Base-by-base conservation (phyloP, 1,140 invertebrate genomes). In the Sarcophaga peregrina region DNA sequence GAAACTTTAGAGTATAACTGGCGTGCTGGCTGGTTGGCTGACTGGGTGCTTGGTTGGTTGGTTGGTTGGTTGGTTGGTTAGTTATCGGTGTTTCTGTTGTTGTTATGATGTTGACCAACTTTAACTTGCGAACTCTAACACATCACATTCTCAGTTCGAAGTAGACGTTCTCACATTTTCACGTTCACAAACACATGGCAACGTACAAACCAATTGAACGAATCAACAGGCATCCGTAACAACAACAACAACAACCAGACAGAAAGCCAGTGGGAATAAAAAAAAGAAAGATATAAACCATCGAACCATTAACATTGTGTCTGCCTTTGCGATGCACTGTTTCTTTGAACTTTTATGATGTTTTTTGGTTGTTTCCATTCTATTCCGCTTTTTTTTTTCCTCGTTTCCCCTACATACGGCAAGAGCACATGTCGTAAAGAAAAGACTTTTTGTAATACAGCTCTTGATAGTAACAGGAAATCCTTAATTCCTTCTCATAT, bases 111-210 rank as follows among this genome's bases (percentile, higher is more conserved):
- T 78, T 78, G 75, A 78, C 75, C 75, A 78, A 78, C 75, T 78
- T 78, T 50, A 78, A 78, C 47, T 78, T 78, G 75, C 75, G 75
- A 78, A 78, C 75, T 78, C 75, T 68, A 68, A 25, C 62, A 68
- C 62, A 68, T 68, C 62, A 68, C 54, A n/a, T n/a, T 58, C 54
- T n/a, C 54, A 58, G 4, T 37, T 37, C 25, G 4, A 2, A 37
- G 25, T 37, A 37, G 25, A 37, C n/a, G n/a, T 58, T 58, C 54
- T 58, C 54, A 58, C 54, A 58, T 58, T 58, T 58, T n/a, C 54
- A 58, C 62, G 20, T 25, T 20, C n/a, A 68, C n/a, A 20, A 8
- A 8, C n/a, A 68, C 62, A 17, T 15, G 17, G 11, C 15, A 68
- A 68, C 52, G n/a, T 58, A 58, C 73, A 75, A 75, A 75, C 47